These are phyloP conservation scores for Mormyrops attenuatus DNA, from an alignment of 2,797 vertebrate species.

Conservation along the genomic window DNA sequence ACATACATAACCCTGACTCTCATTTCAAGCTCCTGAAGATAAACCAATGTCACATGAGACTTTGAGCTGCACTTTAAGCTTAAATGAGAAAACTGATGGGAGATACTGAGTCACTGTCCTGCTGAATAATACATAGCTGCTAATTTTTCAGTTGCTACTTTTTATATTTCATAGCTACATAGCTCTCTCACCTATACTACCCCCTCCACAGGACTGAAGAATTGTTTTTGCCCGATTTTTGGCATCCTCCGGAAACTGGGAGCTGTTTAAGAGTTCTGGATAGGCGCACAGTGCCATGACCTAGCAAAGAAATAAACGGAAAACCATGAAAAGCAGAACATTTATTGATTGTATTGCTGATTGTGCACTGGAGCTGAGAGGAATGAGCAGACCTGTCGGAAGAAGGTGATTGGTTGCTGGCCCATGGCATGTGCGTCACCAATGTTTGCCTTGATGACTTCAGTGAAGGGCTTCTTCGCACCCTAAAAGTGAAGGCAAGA, in stretches of 20 bases:
- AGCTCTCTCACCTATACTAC: conserved; percentile 69
- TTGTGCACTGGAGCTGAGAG: not conserved
- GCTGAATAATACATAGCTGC: not conserved
- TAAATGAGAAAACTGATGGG: not conserved
- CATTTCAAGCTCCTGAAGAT: not conserved
- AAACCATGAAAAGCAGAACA: not conserved
- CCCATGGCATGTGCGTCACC: conserved; percentile 91
- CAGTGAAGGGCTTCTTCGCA: conserved; percentile 77
- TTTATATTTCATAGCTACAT: not conserved
- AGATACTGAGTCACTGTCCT: not conserved
- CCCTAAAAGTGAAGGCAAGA: conserved; percentile 59
- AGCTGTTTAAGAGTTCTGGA: conserved; percentile 70
- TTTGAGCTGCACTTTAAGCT: not conserved
- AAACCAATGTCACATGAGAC: not conserved
- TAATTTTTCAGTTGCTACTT: not conserved
- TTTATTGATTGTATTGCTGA: not conserved
- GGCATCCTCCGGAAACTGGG: conserved; percentile 71
- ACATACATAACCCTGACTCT: not conserved
- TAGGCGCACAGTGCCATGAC: conserved; percentile 76
- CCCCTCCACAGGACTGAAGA: conserved; percentile 73
- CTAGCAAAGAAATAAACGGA: conserved; percentile 48
- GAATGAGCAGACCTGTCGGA: conserved; percentile 70
- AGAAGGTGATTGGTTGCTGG: conserved; percentile 85
- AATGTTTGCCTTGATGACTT: conserved; percentile 84
- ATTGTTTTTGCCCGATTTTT: conserved; percentile 71